These are phyloP conservation scores for Triplophysa rosa DNA, from an alignment of 2,113 vertebrate genomes.

Conservation along the genomic window DNA sequence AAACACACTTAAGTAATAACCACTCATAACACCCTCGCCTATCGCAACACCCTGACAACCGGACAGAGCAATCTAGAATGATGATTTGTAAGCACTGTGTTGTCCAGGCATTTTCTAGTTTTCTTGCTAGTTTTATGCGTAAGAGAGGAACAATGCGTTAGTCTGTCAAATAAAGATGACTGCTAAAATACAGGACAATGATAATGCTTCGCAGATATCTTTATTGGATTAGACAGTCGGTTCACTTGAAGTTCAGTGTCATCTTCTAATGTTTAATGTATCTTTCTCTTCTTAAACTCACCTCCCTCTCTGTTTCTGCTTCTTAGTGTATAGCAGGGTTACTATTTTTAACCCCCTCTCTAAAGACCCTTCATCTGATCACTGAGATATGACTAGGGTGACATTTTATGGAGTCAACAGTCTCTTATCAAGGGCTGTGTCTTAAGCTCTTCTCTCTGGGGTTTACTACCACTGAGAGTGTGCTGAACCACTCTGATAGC, in stretches of 20 bases:
- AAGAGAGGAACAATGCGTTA: no score
- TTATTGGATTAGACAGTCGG: not conserved
- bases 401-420: slow-evolving; percentile 41
- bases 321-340: slow-evolving; percentile 8
- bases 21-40: no score
- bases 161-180: no score
- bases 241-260: slow-evolving; percentile 14
- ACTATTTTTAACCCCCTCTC: slow-evolving; percentile 31
- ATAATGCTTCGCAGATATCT: not conserved
- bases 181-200: not conserved
- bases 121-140: not conserved
- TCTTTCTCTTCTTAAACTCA: not conserved
- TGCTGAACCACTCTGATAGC: slow-evolving; percentile 28
- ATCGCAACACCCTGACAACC: no score
- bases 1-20: no score
- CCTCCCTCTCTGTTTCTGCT: not conserved
- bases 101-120: no score
- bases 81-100: no score
- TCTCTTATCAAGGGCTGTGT: slow-evolving; percentile 13
- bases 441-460: slow-evolving; percentile 23
- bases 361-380: slow-evolving; percentile 28
- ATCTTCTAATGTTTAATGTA: slow-evolving; percentile 14
- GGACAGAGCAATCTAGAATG: no score
- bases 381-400: slow-evolving; percentile 43
- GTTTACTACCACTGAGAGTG: slow-evolving; percentile 21